These are phyloP conservation scores for Hyperoplus immaculatus DNA, from an alignment of 2,797 vertebrate genomes.

Conservation along the genomic window DNA sequence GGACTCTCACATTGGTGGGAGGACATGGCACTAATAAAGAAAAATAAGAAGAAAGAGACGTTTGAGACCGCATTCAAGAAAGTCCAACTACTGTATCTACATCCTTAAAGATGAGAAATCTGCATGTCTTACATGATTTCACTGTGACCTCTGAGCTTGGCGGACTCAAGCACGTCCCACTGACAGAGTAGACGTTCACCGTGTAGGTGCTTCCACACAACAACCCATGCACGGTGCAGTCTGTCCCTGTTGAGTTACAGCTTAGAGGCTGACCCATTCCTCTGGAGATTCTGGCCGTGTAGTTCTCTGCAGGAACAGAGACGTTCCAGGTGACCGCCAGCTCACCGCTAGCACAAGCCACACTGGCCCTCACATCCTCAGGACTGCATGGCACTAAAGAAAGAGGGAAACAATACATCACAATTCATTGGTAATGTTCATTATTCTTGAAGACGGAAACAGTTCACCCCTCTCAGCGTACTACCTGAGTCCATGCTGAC, in stretches of 20 bases:
- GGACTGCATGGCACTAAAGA: slow-evolving; percentile 82
- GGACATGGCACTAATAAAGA: slow-evolving; percentile 77
- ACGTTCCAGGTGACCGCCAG: slow-evolving; percentile 75
- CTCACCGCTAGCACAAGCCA: slow-evolving; percentile 67
- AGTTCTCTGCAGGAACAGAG: slow-evolving; percentile 63
- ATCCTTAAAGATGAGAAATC: not conserved
- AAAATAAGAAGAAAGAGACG: not conserved
- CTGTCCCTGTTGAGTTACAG: slow-evolving; percentile 74
- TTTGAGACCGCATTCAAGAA: not conserved
- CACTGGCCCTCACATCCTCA: slow-evolving; percentile 59
- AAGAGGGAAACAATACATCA: not conserved
- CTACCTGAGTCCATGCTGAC: slow-evolving; percentile 81
- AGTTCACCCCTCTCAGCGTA: not conserved
- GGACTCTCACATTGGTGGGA: slow-evolving; percentile 70
- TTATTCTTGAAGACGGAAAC: not conserved
- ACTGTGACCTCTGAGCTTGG: slow-evolving; percentile 67
- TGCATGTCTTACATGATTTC: slow-evolving; percentile 67
- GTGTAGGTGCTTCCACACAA: slow-evolving; percentile 75
- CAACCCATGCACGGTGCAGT: slow-evolving; percentile 67
- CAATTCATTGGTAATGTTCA: not conserved
- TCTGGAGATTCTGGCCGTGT: slow-evolving; percentile 65
- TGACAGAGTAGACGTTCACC: slow-evolving; percentile 63
- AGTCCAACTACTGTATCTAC: not conserved
- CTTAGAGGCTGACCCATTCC: slow-evolving; percentile 40
- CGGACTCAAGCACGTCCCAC: slow-evolving; percentile 65